Base-by-base conservation (phyloP, 2,113 vertebrate species). In the Oxyura jamaicensis region DNA sequence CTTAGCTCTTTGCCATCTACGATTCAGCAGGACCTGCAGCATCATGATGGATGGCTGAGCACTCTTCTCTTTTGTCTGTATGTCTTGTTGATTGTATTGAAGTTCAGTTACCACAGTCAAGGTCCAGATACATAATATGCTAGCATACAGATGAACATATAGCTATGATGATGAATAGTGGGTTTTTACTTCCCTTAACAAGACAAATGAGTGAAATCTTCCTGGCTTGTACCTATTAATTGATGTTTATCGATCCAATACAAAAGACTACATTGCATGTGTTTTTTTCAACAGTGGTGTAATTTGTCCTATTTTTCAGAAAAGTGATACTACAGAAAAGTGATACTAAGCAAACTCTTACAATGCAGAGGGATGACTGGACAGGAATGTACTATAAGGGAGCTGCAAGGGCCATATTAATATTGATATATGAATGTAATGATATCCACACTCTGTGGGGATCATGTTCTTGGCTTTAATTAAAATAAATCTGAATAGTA, bases 31-130 rank as follows among this genome's bases (percentile, higher is more conserved):
- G n/a, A 88, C n/a, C 22, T 93, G 76, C 73, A 80, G 59, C 90
- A 93, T 87, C 76, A 39, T 95, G 96, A 97, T 96, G 90, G 86
- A 96, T 96, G 59, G 56, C 48, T 96, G 73, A 94, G 36, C 71
- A 73, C 56, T 63, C 50, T 63, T 91, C 83, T 83, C 62, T 89
- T 92, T 91, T 58, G 29, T 82, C 52, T 75, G 93, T 95, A 88
- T 71, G 72, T 97, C 95, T 95, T 95, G 36, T 76, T 96, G 95
- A 96, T 92, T 96, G 58, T 83, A 80, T 19, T 90, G 86, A 90
- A 36, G 48, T 72, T 96, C 84, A 67, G 60, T 73, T 93, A 88
- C 42, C 62, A 26, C 65, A 88, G 84, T 65, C 81, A 86, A 73
- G 81, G 73, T 36, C n/a, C 41, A 83, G 67, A 84, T 77, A 82